These are phyloP conservation scores for Pachyuromys duprasi DNA, from an alignment of 2,797 vertebrate species.

Conservation along the genomic window DNA sequence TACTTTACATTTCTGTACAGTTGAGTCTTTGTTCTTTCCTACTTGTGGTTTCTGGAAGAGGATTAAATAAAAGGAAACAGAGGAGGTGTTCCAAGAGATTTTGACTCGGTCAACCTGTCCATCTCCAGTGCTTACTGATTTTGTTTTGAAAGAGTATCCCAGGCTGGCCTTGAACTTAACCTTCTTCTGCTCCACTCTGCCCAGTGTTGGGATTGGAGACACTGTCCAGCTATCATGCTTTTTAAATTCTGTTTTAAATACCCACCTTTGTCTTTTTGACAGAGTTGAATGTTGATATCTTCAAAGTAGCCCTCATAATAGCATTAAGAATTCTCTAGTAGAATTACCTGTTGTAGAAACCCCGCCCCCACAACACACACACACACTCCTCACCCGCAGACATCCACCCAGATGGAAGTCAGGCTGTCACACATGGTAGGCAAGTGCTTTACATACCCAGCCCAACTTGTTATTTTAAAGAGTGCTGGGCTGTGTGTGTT, in stretches of 20 bases:
- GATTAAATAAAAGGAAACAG: conserved; percentile 75
- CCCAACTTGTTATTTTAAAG: conserved; percentile 22
- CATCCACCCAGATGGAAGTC: too few relatives aligned
- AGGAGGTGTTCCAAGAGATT: conserved; percentile 46
- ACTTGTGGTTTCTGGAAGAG: conserved; percentile 60
- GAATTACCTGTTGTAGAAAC: not conserved
- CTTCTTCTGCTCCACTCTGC: not conserved
- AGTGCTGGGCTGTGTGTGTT: not conserved
- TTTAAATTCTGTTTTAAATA: conserved; percentile 36
- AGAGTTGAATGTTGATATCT: conserved; percentile 20
- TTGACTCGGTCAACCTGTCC: not conserved
- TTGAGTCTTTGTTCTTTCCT: conserved; percentile 62
- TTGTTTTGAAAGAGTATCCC: not conserved
- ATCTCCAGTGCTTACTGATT: not conserved
- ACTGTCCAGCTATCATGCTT: not conserved
- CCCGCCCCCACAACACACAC: rapidly evolving
- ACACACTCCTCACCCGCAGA: too few relatives aligned
- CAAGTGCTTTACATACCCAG: not conserved
- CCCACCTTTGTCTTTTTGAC: conserved; percentile 31
- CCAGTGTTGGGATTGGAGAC: not conserved
- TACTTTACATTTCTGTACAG: conserved; percentile 68
- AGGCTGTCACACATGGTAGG: not conserved
- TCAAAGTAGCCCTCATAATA: not conserved
- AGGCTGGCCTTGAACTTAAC: not conserved
- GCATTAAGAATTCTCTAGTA: not conserved